Percentiles rank a stretch among this genome's conserved stretches.
These are phyloP conservation scores for Hephaestus fuliginosus DNA, from an alignment of 2,797 vertebrate genomes.

Conservation along the genomic window DNA sequence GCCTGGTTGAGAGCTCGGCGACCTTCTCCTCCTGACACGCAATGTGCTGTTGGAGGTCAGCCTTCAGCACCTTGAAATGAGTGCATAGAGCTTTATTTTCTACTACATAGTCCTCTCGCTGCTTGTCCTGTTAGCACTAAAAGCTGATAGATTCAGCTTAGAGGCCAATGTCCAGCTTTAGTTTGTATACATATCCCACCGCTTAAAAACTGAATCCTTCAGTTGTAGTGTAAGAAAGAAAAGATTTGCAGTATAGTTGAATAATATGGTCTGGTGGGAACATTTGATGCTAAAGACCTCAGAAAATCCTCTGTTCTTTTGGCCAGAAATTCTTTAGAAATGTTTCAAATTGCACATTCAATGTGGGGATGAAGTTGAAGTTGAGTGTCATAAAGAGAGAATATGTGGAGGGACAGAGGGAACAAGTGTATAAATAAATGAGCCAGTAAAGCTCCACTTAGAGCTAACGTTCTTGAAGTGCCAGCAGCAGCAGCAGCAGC, in stretches of 20 bases:
- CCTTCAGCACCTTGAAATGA: neutral
- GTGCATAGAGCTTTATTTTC: neutral
- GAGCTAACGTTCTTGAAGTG: conserved; percentile 60
- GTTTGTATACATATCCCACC: neutral
- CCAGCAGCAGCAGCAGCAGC: conserved; percentile 49
- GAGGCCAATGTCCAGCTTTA: neutral
- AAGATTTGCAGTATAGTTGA: neutral
- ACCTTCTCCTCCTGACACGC: neutral
- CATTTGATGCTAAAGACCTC: neutral
- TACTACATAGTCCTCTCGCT: neutral
- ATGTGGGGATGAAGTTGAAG: conserved; percentile 16
- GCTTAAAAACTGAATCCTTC: neutral
- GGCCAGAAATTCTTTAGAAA: neutral
- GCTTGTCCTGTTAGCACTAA: neutral
- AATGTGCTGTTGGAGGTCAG: conserved; percentile 7
- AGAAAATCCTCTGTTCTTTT: conserved; percentile 1
- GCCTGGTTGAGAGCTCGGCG: neutral
- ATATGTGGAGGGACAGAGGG: conserved; percentile 24
- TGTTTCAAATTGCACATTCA: conserved; percentile 7
- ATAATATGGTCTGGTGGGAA: neutral
- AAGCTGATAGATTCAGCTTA: neutral
- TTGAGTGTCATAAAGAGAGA: conserved; percentile 27
- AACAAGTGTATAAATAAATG: conserved; percentile 62
- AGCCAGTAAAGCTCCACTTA: conserved; percentile 66
- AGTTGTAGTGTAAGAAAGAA: neutral